Percentiles rank a stretch among this genome's conserved stretches.
These are phyloP conservation scores for Oophaga sylvatica DNA, from an alignment of 2,797 vertebrate species.

Conservation along the genomic window DNA sequence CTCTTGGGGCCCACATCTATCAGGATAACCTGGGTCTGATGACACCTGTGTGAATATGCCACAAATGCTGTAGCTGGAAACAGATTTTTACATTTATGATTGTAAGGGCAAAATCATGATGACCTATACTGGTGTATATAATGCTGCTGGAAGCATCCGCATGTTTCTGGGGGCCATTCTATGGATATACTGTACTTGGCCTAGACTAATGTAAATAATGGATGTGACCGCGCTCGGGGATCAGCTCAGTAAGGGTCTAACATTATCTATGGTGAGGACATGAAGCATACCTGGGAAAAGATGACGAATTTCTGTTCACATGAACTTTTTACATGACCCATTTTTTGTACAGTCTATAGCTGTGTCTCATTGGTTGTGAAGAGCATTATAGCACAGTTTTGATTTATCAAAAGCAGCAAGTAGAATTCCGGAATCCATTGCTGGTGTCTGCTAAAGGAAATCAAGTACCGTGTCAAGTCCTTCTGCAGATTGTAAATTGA, in stretches of 20 bases:
- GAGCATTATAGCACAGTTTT: conserved; percentile 66
- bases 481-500: conserved; percentile 75
- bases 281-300: conserved; percentile 72
- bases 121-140: too few relatives aligned
- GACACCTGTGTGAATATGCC: too few relatives aligned
- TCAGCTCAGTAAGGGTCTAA: conserved; percentile 75
- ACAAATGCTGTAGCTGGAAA: too few relatives aligned
- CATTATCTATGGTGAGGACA: conserved; percentile 74
- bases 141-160: too few relatives aligned
- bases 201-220: conserved; percentile 75
- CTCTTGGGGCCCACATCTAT: too few relatives aligned
- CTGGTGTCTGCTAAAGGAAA: conserved; percentile 70
- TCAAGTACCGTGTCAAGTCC: conserved; percentile 69
- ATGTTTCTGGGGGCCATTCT: too few relatives aligned
- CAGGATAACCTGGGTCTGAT: too few relatives aligned
- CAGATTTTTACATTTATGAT: too few relatives aligned
- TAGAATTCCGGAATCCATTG: conserved; percentile 68
- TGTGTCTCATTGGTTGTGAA: conserved; percentile 69
- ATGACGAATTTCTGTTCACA: conserved; percentile 74
- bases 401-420: conserved; percentile 66
- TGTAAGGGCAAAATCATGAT: too few relatives aligned
- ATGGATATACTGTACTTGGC: conserved; percentile 46
- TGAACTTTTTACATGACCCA: conserved; percentile 58
- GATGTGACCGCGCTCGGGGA: conserved; percentile 82
- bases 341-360: conserved; percentile 68